Base-by-base conservation (phyloP, 2,113 vertebrate species). In the Xyliphius kryptos region DNA sequence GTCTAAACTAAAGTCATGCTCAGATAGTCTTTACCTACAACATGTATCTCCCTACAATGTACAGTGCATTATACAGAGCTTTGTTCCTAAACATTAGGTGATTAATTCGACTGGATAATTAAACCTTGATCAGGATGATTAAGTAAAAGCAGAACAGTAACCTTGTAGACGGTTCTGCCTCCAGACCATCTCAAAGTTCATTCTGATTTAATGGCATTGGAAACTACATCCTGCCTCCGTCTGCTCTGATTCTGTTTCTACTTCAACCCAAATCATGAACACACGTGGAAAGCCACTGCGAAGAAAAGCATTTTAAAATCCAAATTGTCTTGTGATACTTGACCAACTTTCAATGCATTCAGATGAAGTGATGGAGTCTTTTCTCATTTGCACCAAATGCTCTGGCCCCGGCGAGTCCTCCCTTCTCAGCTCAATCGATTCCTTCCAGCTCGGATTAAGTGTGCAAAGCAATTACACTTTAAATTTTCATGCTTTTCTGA, bases 381-480 rank as follows among this genome's bases (percentile, higher is more conserved):
- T 19, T 5, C 15, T 9, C 37, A 16, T 36, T 12, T 16, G 2
- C 20, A 2, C 9, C 47, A 36, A 76, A 80, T 76, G 75, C 58
- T 74, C 80, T 75, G 76, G 77, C 66, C 70, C 68, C 48, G 79
- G 79, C 73, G 73, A 77, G 80, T 86, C 84, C 85, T 86, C 77
- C 67, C 77, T 58, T 17, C 80, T 78, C 78, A 74, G 79, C 74
- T 70, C 76, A 82, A 91, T 90, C 81, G 84, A 89, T 89, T 76
- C 77, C 75, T 79, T 81, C 79, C 77, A 82, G 84, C 78, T 77
- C 83, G 82, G 86, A 89, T 88, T 87, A 88, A 85, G 83, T 85
- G 83, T 69, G 78, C 81, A 89, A 85, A 79, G 81, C 84, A 89
- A 89, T 90, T 88, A 87, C 77, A 53, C 77, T 86, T 89, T 84